Conservation (phyloP, 1,140 invertebrate species). For the Panonychus citri region DNA sequence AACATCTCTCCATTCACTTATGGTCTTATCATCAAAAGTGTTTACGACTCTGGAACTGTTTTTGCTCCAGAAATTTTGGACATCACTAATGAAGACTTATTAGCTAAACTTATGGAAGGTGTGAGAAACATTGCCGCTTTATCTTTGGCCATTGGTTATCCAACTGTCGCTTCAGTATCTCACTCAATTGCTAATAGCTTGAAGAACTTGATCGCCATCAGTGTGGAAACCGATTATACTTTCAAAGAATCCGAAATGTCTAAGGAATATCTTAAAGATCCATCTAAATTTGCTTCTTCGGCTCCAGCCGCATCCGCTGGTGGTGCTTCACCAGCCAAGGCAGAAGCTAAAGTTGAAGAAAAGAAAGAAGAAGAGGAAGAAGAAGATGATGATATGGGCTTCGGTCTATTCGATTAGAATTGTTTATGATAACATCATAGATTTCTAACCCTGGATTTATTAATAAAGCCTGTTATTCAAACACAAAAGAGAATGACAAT, state of each 20-base stretch:
- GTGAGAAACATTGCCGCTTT: slow-evolving; percentile 83
- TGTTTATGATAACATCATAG: too few species aligned
- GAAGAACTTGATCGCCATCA: slow-evolving; percentile 89
- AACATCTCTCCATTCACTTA: slow-evolving; percentile 99
- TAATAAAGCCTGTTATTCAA: too few species aligned
- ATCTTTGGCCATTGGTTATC: slow-evolving; percentile 78
- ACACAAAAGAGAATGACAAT: too few species aligned
- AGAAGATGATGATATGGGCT: slow-evolving; percentile 90
- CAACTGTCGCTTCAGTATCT: slow-evolving; percentile 81
- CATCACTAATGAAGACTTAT: slow-evolving; percentile 87
- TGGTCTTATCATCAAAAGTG: slow-evolving; percentile 62
- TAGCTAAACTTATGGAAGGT: slow-evolving; percentile 67
- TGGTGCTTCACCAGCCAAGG: slow-evolving; percentile 36
- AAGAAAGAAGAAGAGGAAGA: slow-evolving; percentile 58
- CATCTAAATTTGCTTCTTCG: slow-evolving; percentile 56
- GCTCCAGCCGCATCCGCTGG: slow-evolving; percentile 33
- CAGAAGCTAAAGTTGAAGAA: slow-evolving; percentile 45
- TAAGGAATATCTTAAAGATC: slow-evolving; percentile 43
- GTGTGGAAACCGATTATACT: slow-evolving; percentile 77
- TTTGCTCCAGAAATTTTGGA: slow-evolving; percentile 90
- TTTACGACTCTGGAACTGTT: slow-evolving; percentile 94
- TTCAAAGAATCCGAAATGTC: slow-evolving; percentile 69
- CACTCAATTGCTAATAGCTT: slow-evolving; percentile 94
- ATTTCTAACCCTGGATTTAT: too few species aligned
- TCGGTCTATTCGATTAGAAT: slow-evolving; percentile 74